phyloP scores from a whole-genome alignment of 2,113 vertebrate genomes.

The Thunnus thynnus region DNA sequence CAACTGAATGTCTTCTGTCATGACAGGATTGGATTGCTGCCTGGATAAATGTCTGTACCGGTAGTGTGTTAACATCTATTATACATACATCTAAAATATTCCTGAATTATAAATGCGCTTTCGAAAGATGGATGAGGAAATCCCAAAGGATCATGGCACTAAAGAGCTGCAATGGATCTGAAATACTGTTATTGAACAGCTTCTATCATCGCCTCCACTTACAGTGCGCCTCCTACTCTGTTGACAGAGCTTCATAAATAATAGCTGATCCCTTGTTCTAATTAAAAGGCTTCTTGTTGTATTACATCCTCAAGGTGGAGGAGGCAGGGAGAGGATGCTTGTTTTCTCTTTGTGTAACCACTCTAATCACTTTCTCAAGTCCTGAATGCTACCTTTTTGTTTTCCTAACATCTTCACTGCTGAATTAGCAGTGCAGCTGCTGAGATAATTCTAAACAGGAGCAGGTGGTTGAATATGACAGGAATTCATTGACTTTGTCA shows the following conservation, averaged over 20 bases:
- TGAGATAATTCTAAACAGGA: slow-evolving; percentile 29
- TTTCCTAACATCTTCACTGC: not conserved
- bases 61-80: slow-evolving; percentile 53
- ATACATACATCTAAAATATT: slow-evolving; percentile 52
- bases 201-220: slow-evolving; percentile 52
- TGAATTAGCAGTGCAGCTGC: slow-evolving; percentile 32
- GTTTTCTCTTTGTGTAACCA: slow-evolving; percentile 39
- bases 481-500: slow-evolving; percentile 49
- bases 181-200: slow-evolving; percentile 35
- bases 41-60: slow-evolving; percentile 21
- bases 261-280: slow-evolving; percentile 61
- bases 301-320: slow-evolving; percentile 59
- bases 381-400: slow-evolving; percentile 23
- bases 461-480: slow-evolving; percentile 57
- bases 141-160: slow-evolving; percentile 4
- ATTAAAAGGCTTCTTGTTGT: slow-evolving; percentile 74
- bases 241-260: slow-evolving; percentile 68
- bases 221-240: slow-evolving; percentile 45
- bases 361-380: slow-evolving; percentile 38
- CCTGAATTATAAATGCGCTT: slow-evolving; percentile 46
- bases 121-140: slow-evolving; percentile 15
- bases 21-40: not conserved
- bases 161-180: slow-evolving; percentile 46
- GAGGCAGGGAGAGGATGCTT: slow-evolving; percentile 31
- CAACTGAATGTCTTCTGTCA: slow-evolving; percentile 44